These are phyloP conservation scores for Elegia similella DNA, from an alignment of 2,888 invertebrate genomes.

Conservation along the genomic window DNA sequence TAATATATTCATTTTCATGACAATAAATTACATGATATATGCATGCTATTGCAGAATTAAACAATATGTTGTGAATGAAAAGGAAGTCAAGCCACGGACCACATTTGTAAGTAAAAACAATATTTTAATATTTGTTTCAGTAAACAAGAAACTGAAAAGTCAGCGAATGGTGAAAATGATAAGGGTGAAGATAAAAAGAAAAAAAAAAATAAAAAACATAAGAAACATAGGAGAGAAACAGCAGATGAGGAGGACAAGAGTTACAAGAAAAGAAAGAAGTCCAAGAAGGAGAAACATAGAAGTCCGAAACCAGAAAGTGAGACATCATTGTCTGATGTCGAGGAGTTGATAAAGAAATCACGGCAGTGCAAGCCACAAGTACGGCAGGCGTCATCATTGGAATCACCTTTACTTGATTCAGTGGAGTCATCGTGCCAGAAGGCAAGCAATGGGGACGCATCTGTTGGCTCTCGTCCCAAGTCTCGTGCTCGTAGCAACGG, in stretches of 20 bases:
- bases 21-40: conserved; percentile 13
- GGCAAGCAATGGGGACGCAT: conserved; percentile 52
- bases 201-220: conserved; percentile 82
- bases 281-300: conserved; percentile 81
- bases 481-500: conserved; percentile 30
- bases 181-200: conserved; percentile 68
- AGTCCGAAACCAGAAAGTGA: conserved; percentile 63
- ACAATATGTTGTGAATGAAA: conserved; percentile 45
- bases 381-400: conserved; percentile 34
- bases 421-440: conserved; percentile 27
- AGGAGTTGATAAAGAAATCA: conserved; percentile 64
- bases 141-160: conserved; percentile 40
- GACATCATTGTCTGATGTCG: conserved; percentile 64
- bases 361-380: conserved; percentile 45
- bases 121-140: conserved; percentile 43
- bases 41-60: conserved; percentile 51
- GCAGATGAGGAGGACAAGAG: conserved; percentile 76
- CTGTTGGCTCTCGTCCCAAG: conserved; percentile 25
- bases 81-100: conserved; percentile 27
- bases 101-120: conserved; percentile 47
- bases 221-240: conserved; percentile 85
- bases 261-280: conserved; percentile 80
- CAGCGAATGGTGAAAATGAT: conserved; percentile 41
- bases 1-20: neutral
- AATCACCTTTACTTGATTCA: conserved; percentile 37